Evolutionary conservation across 2,888 invertebrate genomes (phyloP).

Genomic region (Meteorus colon): DNA sequence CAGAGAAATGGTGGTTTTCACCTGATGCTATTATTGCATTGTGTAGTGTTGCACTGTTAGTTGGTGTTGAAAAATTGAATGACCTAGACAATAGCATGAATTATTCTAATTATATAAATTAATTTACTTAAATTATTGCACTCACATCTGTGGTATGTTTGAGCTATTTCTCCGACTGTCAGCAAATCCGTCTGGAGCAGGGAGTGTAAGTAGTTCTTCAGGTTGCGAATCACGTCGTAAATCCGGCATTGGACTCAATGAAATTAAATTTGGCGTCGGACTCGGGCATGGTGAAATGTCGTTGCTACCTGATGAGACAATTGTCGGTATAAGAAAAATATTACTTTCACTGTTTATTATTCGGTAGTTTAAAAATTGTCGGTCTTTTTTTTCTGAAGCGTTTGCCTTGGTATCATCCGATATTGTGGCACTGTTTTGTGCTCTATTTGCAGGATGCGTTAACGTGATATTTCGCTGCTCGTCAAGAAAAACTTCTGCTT

Average conservation of each 20-base stretch:
- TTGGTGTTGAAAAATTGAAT: conserved; percentile 59
- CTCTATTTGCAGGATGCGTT: conserved; percentile 62
- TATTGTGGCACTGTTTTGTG: conserved; percentile 59
- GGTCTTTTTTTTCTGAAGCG: conserved; percentile 43
- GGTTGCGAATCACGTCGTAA: conserved; percentile 78
- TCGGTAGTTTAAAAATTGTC: conserved; percentile 42
- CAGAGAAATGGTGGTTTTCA: conserved; percentile 54
- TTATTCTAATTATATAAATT: neutral
- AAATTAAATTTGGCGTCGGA: conserved; percentile 76
- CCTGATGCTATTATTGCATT: conserved; percentile 43
- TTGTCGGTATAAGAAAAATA: conserved; percentile 67
- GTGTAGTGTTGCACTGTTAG: conserved; percentile 51
- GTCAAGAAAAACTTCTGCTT: conserved; percentile 83
- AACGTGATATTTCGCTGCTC: conserved; percentile 73
- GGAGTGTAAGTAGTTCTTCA: conserved; percentile 78
- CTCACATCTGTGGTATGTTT: conserved; percentile 62
- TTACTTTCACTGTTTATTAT: conserved; percentile 52
- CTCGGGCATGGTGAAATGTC: conserved; percentile 75
- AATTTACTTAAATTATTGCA: conserved; percentile 17
- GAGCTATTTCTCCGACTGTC: conserved; percentile 80
- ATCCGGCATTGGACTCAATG: conserved; percentile 81
- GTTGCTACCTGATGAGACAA: conserved; percentile 72
- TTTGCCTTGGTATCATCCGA: conserved; percentile 51
- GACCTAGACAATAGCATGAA: neutral
- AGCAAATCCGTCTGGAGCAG: conserved; percentile 88